Evolutionary conservation across 1,140 invertebrate genomes (phyloP).

Genomic region (Schlechtendalia chinensis): DNA sequence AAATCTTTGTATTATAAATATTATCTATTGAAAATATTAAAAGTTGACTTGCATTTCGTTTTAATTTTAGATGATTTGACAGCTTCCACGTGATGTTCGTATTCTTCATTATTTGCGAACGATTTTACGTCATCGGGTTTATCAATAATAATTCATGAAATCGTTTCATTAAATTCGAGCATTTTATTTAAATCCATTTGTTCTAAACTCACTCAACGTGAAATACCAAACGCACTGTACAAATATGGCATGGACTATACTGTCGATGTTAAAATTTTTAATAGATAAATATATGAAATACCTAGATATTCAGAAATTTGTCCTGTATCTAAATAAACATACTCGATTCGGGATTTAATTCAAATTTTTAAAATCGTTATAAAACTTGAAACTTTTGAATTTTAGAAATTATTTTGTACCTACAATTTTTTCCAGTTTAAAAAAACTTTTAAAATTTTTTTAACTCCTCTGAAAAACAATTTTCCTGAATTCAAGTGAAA

Average conservation of each 20-base stretch:
- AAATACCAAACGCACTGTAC: too few species aligned
- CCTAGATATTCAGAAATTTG: too few species aligned
- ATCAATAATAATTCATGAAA: neutral
- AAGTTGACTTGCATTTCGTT: conserved; percentile 15
- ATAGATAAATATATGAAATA: neutral
- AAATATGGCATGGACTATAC: neutral
- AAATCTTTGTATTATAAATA: too few species aligned
- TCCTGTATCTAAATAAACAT: too few species aligned
- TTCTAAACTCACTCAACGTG: neutral
- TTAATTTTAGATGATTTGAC: neutral
- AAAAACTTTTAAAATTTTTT: neutral
- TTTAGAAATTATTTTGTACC: neutral
- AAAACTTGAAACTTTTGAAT: neutral
- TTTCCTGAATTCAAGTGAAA: too few species aligned
- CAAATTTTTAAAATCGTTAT: too few species aligned
- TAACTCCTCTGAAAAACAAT: too few species aligned
- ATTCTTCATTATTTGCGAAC: conserved; percentile 10
- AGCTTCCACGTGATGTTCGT: neutral
- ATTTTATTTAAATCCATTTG: conserved; percentile 20
- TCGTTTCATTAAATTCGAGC: neutral
- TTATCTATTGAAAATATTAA: too few species aligned
- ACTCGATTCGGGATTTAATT: too few species aligned
- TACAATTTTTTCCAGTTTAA: neutral
- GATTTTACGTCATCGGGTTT: neutral
- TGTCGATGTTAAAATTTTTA: neutral